A percentile compares a stretch with the other conserved stretches of the same genome.
Conservation (phyloP, 2,113 vertebrate genomes). For the Spheniscus mendiculus region DNA sequence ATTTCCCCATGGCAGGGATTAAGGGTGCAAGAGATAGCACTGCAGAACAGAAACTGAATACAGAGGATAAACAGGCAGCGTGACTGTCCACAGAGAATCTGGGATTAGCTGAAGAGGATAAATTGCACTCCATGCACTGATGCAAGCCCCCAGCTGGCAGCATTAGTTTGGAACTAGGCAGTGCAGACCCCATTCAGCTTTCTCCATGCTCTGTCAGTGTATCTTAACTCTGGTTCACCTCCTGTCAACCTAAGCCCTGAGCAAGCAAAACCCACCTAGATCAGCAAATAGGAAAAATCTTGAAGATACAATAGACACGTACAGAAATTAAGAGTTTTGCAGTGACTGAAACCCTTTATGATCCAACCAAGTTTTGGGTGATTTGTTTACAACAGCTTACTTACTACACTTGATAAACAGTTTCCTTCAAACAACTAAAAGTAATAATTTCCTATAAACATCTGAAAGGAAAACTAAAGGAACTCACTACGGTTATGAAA, state of each 20-base stretch:
- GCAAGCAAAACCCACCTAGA: not conserved
- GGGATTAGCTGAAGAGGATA: not conserved
- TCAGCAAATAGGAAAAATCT: not conserved
- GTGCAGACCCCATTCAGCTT: not conserved
- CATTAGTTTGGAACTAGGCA: not conserved
- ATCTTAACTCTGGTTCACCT: not conserved
- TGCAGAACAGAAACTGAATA: not conserved
- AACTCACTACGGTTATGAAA: not conserved
- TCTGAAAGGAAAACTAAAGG: not conserved
- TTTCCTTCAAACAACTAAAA: not conserved
- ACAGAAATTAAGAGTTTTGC: not conserved
- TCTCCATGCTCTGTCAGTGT: not conserved
- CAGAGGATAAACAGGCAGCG: not conserved
- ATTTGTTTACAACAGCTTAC: not conserved
- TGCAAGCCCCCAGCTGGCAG: not conserved
- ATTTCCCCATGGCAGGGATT: not conserved
- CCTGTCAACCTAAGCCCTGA: not conserved
- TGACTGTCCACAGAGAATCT: not conserved
- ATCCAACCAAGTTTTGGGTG: not conserved
- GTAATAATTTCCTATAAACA: not conserved
- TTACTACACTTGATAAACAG: not conserved
- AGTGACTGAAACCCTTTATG: not conserved
- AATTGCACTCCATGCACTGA: not conserved
- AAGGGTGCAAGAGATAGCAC: not conserved
- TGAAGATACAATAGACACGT: rapidly evolving